Base-by-base conservation (phyloP, 2,797 vertebrate genomes). In the Martes flavigula region DNA sequence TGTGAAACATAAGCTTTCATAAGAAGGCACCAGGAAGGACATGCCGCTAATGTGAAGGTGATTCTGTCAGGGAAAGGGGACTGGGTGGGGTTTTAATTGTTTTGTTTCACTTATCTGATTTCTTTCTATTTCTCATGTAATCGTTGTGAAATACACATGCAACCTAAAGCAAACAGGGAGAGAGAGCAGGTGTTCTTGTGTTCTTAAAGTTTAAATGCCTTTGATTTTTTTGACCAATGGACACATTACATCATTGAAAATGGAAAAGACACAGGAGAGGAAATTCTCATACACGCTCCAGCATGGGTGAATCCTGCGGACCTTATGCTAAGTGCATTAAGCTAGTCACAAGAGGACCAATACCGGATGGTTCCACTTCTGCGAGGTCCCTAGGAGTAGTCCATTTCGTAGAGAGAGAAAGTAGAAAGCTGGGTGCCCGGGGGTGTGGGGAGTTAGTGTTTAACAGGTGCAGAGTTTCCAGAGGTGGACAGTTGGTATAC, bases 391-490 rank as follows among this genome's bases (percentile, higher is more conserved):
- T 3, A 4, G 40, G 12, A 62, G 7, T 7, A 6, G 46, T 38
- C 14, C 1, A 0, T 2, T 32, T 38, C 43, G 2, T 0, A 68
- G 60, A 58, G n/a, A 60, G 27, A 54, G 72, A 48, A 20, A 30
- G 58, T 1, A 18, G 58, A 27, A 4, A 3, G 62, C 60, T 43
- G 81, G 48, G 17, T 38, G 35, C 38, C 56, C 1, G 46, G 32
- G 54, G 11, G 1, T 0, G 0, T 0, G 40, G n/a, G n/a, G 20
- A 11, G 3, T 23, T 56, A 5, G 0, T 15, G 46, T 23, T 72
- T 35, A 27, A 13, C 5, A 30, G 64, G 81, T 17, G 4, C 32
- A 23, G 68, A 73, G 43, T 23, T 87, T 56, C 38, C 51, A 48
- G 79, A 20, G 56, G 13, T 3, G 58, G 25, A 13, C 0, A 30